Evolutionary conservation across 2,888 invertebrate genomes (phyloP).

Genomic region (Amiota minor): DNA sequence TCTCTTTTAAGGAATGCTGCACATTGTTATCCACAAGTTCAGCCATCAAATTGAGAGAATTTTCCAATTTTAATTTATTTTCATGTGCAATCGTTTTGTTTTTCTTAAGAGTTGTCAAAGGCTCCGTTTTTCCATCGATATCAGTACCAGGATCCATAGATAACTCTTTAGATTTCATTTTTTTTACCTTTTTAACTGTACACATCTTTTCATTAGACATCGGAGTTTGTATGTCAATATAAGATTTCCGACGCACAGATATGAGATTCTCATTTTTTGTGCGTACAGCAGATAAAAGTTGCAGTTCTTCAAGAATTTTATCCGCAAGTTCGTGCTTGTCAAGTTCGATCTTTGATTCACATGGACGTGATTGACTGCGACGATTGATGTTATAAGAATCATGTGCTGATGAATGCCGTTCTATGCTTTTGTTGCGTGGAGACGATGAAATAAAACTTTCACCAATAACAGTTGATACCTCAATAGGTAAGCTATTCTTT

Average conservation of each 20-base stretch:
- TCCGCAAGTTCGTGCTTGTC: conserved; percentile 69
- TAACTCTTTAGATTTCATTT: conserved; percentile 65
- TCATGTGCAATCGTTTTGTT: conserved; percentile 65
- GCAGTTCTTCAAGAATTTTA: conserved; percentile 71
- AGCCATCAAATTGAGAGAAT: conserved; percentile 30
- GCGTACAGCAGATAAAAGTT: conserved; percentile 66
- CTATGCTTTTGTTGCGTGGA: conserved; percentile 69
- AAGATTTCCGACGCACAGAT: conserved; percentile 35
- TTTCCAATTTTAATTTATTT: conserved; percentile 42
- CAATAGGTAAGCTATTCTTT: conserved; percentile 57
- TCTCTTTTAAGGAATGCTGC: conserved; percentile 69
- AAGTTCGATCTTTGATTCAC: conserved; percentile 54
- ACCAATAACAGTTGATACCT: conserved; percentile 37
- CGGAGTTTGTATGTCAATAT: conserved; percentile 18
- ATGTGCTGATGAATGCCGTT: conserved; percentile 10
- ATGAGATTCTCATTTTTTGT: conserved; percentile 54
- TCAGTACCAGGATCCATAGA: conserved; percentile 43
- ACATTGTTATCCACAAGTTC: neutral
- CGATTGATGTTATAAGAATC: conserved; percentile 43
- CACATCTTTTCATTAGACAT: conserved; percentile 37
- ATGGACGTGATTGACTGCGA: conserved; percentile 60
- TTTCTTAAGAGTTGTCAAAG: conserved; percentile 59
- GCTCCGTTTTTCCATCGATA: conserved; percentile 35
- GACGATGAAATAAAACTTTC: no score
- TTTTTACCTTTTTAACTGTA: conserved; percentile 63